Conservation (phyloP, 1,140 invertebrate species). For the Apolygus lucorum region DNA sequence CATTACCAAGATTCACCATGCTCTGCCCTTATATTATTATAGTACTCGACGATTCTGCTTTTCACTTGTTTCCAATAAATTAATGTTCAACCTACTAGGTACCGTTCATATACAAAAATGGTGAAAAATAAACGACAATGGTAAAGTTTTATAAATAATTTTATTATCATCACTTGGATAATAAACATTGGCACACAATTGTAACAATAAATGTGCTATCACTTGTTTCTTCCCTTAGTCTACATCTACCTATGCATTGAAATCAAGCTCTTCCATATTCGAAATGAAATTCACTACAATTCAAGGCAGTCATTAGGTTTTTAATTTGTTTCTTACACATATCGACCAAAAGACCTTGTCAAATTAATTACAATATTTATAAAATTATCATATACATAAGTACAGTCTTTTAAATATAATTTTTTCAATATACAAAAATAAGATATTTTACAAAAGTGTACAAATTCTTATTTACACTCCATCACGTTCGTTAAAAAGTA, state of each 20-base stretch:
- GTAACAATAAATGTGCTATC: conserved; percentile 24
- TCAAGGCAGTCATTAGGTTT: conserved; percentile 6
- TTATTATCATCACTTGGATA: background rate
- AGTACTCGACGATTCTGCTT: no score
- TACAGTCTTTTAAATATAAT: conserved; percentile 29
- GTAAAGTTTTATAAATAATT: background rate
- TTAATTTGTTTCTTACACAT: background rate
- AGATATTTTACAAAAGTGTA: conserved; percentile 23
- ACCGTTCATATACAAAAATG: no score
- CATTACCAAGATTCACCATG: no score
- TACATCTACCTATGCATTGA: conserved; percentile 7
- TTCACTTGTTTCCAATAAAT: no score
- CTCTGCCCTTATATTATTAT: no score
- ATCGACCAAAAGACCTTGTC: background rate
- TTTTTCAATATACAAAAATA: conserved; percentile 24
- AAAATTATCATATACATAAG: conserved; percentile 26
- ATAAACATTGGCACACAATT: conserved; percentile 26
- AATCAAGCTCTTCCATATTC: background rate
- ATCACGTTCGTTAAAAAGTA: conserved; percentile 19
- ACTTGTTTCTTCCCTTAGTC: background rate
- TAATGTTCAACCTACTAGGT: no score
- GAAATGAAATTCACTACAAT: conserved; percentile 4
- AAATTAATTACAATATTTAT: conserved; percentile 18
- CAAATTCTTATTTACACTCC: conserved; percentile 21
- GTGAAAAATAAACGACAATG: no score